phyloP scores from a whole-genome alignment of 2,797 vertebrate species.

The Rhabdomys pumilio region DNA sequence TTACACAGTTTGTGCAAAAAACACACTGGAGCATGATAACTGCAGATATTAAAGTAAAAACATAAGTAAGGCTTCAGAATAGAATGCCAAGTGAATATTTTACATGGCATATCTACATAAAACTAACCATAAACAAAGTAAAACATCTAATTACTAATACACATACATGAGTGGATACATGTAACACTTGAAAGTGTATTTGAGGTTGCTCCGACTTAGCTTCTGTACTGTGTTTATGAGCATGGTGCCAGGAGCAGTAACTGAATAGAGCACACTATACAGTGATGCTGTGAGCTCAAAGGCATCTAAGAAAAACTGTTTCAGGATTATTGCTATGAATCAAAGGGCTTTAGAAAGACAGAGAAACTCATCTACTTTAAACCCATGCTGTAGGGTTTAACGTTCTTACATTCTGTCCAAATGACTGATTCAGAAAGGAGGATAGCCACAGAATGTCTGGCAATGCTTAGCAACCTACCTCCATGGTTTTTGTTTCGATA shows the following conservation, averaged over 20 bases:
- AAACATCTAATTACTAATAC: neutral
- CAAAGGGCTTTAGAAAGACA: slow-evolving; percentile 15
- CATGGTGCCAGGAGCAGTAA: neutral
- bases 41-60: neutral
- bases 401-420: slow-evolving; percentile 65
- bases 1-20: slow-evolving; percentile 21
- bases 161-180: neutral
- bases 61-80: neutral
- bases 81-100: slow-evolving; percentile 19
- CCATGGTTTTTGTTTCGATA: neutral
- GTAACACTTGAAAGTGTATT: neutral
- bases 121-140: slow-evolving; percentile 27
- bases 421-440: slow-evolving; percentile 20
- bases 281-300: slow-evolving; percentile 55
- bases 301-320: slow-evolving; percentile 68
- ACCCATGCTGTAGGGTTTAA: slow-evolving; percentile 36
- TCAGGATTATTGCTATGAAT: slow-evolving; percentile 70
- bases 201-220: neutral
- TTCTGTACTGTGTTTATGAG: slow-evolving; percentile 6
- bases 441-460: slow-evolving; percentile 23
- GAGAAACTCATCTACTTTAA: slow-evolving; percentile 68
- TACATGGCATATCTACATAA: neutral
- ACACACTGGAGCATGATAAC: neutral
- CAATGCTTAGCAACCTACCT: neutral
- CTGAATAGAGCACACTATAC: slow-evolving; percentile 25